A percentile compares a stretch with the other conserved stretches of the same genome.
phyloP scores from a whole-genome alignment of 2,113 vertebrate genomes.

The Rattus rattus region DNA sequence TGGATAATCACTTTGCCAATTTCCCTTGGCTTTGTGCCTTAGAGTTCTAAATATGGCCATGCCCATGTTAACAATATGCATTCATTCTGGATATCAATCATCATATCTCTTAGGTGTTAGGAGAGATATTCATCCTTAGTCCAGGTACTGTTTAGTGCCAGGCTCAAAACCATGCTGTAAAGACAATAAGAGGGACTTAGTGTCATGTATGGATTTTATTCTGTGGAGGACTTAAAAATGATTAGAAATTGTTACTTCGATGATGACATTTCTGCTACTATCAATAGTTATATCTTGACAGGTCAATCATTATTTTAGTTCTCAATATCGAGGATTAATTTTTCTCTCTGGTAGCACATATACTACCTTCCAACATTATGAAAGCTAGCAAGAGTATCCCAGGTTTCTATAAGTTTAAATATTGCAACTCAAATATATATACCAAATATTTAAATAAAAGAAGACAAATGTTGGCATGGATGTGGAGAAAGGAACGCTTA shows the following conservation, averaged over 20 bases:
- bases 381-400: background rate
- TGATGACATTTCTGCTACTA: background rate
- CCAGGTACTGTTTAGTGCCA: background rate
- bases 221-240: background rate
- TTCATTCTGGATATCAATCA: background rate
- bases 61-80: background rate
- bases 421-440: background rate
- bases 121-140: background rate
- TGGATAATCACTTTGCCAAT: background rate
- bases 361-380: background rate
- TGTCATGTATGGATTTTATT: background rate
- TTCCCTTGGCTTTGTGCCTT: background rate
- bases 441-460: background rate
- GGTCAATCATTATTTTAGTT: background rate
- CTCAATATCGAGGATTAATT: background rate
- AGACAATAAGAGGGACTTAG: background rate
- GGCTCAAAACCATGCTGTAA: background rate
- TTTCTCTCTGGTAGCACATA: background rate
- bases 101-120: background rate
- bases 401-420: background rate
- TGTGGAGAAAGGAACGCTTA: background rate
- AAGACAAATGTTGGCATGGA: background rate
- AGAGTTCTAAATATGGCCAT: no score
- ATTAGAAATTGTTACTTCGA: background rate
- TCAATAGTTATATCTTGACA: background rate